Conservation (phyloP, 2,888 invertebrate genomes). For the Mythimna loreyi region DNA sequence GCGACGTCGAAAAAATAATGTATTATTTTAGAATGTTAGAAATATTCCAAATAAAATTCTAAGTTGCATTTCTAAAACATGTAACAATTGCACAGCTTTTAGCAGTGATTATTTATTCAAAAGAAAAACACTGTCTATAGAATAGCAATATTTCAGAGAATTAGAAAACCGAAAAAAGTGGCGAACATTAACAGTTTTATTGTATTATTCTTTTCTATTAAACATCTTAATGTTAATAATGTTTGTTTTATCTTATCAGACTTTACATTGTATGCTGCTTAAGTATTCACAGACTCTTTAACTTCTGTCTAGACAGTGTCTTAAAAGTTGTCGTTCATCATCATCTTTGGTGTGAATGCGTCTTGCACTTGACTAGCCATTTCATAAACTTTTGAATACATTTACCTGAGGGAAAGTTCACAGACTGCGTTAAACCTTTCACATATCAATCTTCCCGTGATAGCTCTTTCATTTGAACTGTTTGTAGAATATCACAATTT, state of each 20-base stretch:
- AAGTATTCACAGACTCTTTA: constrained; percentile 12
- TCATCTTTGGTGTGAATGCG: constrained; percentile 19
- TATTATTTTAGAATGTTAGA: no score
- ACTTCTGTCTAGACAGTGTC: constrained; percentile 49
- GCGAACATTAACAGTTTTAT: not conserved
- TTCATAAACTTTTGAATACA: constrained; percentile 31
- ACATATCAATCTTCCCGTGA: constrained; percentile 25
- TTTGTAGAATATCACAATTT: constrained; percentile 47
- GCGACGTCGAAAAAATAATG: no score
- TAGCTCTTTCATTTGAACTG: constrained; percentile 22
- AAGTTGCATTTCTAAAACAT: not conserved
- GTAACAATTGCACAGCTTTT: not conserved
- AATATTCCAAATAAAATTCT: no score
- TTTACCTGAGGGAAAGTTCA: constrained; percentile 16
- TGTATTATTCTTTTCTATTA: not conserved
- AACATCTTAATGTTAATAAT: not conserved
- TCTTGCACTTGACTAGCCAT: constrained; percentile 19
- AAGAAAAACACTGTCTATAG: not conserved
- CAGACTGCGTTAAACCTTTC: constrained; percentile 15
- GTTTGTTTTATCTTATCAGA: constrained; percentile 18
- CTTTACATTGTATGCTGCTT: constrained; percentile 19
- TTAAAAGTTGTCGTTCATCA: constrained; percentile 30
- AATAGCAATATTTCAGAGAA: no score
- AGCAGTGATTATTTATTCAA: not conserved
- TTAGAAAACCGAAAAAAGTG: no score